These are phyloP conservation scores for Lottia scabra DNA, from an alignment of 2,888 invertebrate species.

Conservation along the genomic window DNA sequence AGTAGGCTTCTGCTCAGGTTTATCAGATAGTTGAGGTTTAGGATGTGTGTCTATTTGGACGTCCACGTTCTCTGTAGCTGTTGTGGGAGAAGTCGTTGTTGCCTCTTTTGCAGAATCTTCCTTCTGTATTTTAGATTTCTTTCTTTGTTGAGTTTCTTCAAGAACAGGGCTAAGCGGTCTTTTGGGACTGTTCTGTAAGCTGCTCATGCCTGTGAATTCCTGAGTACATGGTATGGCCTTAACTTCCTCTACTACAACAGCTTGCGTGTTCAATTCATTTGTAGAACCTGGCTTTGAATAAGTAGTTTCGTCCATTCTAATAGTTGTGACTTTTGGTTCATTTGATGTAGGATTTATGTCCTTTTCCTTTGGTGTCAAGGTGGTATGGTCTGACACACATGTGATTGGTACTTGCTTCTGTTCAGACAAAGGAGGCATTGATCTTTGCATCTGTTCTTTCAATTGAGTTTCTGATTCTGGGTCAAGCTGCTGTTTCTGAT, in stretches of 20 bases:
- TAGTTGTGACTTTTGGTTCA: not conserved
- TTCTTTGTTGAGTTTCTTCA: not conserved
- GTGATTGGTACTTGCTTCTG: not conserved
- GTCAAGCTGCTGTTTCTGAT: not conserved
- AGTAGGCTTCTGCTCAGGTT: not conserved
- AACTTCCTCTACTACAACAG: constrained; percentile 55
- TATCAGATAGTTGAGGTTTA: not conserved
- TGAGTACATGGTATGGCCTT: constrained; percentile 36
- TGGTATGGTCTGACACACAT: no score
- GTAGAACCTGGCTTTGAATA: not conserved
- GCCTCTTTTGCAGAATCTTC: constrained; percentile 7
- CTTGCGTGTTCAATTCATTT: constrained; percentile 11
- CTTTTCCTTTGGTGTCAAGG: not conserved
- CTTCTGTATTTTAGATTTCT: not conserved
- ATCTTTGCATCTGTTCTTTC: not conserved
- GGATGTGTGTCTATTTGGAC: not conserved
- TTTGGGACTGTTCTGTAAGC: constrained; percentile 52
- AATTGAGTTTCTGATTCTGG: not conserved
- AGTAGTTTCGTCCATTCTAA: not conserved
- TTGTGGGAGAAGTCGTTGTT: not conserved
- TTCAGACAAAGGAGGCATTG: not conserved
- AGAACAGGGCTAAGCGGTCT: constrained; percentile 11
- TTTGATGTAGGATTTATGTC: no score
- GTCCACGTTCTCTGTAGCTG: not conserved
- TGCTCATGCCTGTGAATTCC: constrained; percentile 49